Evolutionary conservation across 2,113 vertebrate genomes (phyloP).

Genomic region (Orycteropus afer): DNA sequence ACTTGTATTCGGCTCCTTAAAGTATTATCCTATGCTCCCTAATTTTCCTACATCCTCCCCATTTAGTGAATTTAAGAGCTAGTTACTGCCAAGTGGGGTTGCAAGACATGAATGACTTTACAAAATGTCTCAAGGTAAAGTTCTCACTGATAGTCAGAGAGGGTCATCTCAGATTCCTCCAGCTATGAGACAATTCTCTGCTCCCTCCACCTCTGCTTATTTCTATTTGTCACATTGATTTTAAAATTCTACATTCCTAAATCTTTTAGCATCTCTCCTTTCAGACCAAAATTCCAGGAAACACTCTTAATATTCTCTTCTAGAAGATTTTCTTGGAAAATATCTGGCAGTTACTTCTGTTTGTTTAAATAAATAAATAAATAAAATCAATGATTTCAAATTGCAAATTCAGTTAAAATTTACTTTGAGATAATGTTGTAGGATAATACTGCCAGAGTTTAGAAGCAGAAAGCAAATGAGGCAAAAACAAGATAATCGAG

Average conservation of each 20-base stretch:
- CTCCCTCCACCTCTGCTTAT: background rate
- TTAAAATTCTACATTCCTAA: background rate
- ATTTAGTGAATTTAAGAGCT: background rate
- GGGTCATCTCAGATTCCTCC: background rate
- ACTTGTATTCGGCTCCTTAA: background rate
- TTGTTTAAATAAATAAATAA: conserved; percentile 72
- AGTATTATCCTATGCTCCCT: background rate
- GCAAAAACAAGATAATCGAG: conserved; percentile 70
- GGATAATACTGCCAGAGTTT: conserved; percentile 56
- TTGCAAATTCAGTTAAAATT: conserved; percentile 75
- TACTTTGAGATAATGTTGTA: conserved; percentile 69
- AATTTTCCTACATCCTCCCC: background rate
- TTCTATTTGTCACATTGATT: background rate
- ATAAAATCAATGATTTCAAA: conserved; percentile 76
- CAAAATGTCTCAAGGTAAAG: background rate
- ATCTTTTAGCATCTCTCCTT: background rate
- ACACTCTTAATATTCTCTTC: background rate
- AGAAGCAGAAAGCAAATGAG: conserved; percentile 76
- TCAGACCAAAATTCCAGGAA: background rate
- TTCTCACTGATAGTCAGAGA: background rate
- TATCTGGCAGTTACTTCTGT: conserved; percentile 67
- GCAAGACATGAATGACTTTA: background rate
- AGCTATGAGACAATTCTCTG: background rate
- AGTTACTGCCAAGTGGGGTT: background rate
- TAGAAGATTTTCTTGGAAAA: conserved; percentile 45